Evolutionary conservation across 2,888 invertebrate genomes (phyloP).

Genomic region (Digitonthophagus gazella): DNA sequence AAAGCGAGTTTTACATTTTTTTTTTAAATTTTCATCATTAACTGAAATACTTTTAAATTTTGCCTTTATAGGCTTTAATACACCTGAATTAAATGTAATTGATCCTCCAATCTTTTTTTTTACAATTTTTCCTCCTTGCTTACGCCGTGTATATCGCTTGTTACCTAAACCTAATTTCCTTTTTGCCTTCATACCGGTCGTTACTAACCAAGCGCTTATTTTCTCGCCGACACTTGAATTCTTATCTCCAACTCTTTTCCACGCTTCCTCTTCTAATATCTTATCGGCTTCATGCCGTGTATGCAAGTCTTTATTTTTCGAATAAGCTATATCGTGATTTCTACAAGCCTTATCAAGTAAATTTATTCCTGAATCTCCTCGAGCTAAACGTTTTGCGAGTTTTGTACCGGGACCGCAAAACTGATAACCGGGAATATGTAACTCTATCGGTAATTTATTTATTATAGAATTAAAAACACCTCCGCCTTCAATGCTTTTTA

Average conservation of each 20-base stretch:
- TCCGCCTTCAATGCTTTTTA: conserved; percentile 7
- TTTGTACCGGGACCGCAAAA: conserved; percentile 33
- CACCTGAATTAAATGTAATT: neutral
- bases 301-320: neutral
- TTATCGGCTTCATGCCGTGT: conserved; percentile 8
- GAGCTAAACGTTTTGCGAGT: neutral
- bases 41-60: neutral
- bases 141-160: neutral
- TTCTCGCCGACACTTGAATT: no score
- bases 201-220: conserved; percentile 17
- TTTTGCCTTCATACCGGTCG: conserved; percentile 24
- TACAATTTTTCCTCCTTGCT: neutral
- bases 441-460: conserved; percentile 3
- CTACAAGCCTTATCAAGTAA: neutral
- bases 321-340: conserved; percentile 3
- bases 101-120: neutral
- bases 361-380: neutral
- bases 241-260: no score
- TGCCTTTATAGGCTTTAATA: neutral
- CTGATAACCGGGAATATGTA: conserved; percentile 14
- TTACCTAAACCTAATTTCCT: conserved; percentile 25
- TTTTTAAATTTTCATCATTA: neutral
- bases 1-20: neutral
- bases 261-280: no score
- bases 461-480: conserved; percentile 28